Evolutionary conservation across 2,888 invertebrate genomes (phyloP).

Genomic region (Drosophila yooni): DNA sequence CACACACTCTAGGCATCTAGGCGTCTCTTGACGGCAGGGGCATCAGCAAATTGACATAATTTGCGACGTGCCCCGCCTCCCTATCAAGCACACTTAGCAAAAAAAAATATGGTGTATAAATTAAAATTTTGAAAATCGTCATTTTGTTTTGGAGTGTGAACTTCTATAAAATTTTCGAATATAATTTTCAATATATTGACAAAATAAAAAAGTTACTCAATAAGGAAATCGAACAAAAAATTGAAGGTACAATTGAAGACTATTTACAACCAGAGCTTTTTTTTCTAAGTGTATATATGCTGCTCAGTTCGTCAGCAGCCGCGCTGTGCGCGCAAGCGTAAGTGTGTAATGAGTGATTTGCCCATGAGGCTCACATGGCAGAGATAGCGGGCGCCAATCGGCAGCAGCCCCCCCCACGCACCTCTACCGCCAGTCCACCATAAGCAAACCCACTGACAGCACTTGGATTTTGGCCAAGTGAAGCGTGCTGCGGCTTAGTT

Average conservation of each 20-base stretch:
- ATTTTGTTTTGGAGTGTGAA: not conserved
- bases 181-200: too few species aligned
- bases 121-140: not conserved
- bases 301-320: conserved; percentile 27
- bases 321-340: conserved; percentile 63
- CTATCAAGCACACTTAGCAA: conserved; percentile 6
- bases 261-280: not conserved
- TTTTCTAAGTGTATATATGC: conserved; percentile 1
- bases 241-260: fast-evolving
- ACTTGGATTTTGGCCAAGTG: conserved; percentile 71
- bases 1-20: conserved; percentile 23
- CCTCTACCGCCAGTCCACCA: conserved; percentile 21
- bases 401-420: not conserved
- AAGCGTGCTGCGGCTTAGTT: conserved; percentile 79
- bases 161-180: not conserved
- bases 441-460: conserved; percentile 62
- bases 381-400: conserved; percentile 48
- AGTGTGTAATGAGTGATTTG: conserved; percentile 81
- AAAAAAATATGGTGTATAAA: not conserved
- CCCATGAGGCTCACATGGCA: conserved; percentile 66
- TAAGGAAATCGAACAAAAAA: too few species aligned
- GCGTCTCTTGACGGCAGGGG: conserved; percentile 44
- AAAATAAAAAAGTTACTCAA: not conserved
- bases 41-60: conserved; percentile 78
- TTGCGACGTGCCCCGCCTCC: conserved; percentile 57